Conservation (phyloP, 2,113 vertebrate species). For the Lipophrys pholis region DNA sequence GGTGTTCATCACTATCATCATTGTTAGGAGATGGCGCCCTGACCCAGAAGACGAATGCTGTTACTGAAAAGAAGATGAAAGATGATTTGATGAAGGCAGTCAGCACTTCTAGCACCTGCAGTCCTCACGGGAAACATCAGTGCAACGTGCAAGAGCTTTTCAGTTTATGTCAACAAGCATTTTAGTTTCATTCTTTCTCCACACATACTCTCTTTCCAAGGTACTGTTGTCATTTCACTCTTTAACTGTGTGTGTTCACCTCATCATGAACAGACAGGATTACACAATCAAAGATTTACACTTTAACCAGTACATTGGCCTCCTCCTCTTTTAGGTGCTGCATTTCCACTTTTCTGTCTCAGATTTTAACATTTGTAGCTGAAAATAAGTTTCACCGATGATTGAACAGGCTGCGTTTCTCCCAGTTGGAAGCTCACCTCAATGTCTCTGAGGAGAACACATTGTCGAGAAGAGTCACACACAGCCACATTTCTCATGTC, state of each 20-base stretch:
- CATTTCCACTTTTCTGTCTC: too few species aligned
- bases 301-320: too few species aligned
- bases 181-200: background rate
- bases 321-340: too few species aligned
- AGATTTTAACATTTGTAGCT: too few species aligned
- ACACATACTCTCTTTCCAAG: background rate
- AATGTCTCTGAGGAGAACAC: too few species aligned
- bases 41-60: slow-evolving; percentile 12
- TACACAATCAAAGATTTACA: too few species aligned
- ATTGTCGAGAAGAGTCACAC: too few species aligned
- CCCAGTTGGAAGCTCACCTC: too few species aligned
- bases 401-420: too few species aligned
- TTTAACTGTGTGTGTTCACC: background rate
- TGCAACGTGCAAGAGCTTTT: background rate
- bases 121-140: slow-evolving; percentile 21
- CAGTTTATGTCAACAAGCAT: background rate
- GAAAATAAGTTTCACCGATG: too few species aligned
- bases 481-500: too few species aligned
- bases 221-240: background rate
- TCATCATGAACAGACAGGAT: background rate
- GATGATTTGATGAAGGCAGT: slow-evolving; percentile 25
- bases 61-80: slow-evolving; percentile 24
- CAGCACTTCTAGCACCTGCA: slow-evolving; percentile 11
- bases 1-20: too few species aligned
- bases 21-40: background rate